A percentile compares a stretch with the other conserved stretches of the same genome.
Evolutionary conservation across 2,797 vertebrate species (phyloP).

Genomic region (Anguilla obscura): DNA sequence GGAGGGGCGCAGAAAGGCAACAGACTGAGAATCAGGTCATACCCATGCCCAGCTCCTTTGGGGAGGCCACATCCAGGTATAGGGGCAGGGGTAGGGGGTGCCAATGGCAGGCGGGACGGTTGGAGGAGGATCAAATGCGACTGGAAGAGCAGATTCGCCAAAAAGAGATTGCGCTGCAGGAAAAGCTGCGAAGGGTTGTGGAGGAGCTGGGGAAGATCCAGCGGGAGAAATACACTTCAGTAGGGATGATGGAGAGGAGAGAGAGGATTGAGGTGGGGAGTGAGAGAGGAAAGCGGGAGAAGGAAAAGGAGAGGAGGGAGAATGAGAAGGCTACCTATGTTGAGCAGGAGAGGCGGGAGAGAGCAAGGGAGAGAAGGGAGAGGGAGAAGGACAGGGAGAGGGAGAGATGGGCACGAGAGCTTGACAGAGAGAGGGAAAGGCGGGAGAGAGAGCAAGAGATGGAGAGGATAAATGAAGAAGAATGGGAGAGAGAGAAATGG

Average conservation of each 20-base stretch:
- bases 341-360: constrained; percentile 42
- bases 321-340: not conserved
- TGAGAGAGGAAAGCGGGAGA: constrained; percentile 29
- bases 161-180: constrained; percentile 70
- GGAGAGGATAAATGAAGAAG: constrained; percentile 40
- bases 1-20: constrained; percentile 26
- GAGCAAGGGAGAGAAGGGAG: constrained; percentile 4
- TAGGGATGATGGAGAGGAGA: constrained; percentile 47
- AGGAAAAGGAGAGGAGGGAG: constrained; percentile 34
- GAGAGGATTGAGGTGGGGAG: constrained; percentile 35
- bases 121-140: constrained; percentile 58
- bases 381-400: constrained; percentile 30
- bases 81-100: constrained; percentile 18
- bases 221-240: constrained; percentile 53
- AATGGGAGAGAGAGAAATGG: constrained; percentile 33
- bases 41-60: constrained; percentile 25
- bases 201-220: constrained; percentile 71
- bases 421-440: constrained; percentile 31
- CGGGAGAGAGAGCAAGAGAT: constrained; percentile 42
- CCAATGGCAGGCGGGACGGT: constrained; percentile 46
- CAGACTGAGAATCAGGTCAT: constrained; percentile 6
- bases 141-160: constrained; percentile 70
- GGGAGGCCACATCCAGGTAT: constrained; percentile 23
- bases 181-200: constrained; percentile 74
- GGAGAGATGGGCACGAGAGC: constrained; percentile 25